phyloP scores from a whole-genome alignment of 2,797 vertebrate species.

The Falco concolor region DNA sequence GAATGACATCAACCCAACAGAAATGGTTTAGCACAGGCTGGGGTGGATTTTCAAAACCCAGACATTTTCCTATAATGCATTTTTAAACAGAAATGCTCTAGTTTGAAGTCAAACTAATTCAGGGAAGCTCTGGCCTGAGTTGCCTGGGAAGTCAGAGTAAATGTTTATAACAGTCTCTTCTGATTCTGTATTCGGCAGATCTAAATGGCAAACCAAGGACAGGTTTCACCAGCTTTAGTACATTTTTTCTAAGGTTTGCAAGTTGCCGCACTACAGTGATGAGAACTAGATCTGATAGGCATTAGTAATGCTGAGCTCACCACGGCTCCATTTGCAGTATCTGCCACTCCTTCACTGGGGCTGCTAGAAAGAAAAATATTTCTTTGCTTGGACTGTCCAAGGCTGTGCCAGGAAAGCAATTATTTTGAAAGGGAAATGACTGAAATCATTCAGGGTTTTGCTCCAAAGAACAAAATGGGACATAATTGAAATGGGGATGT shows the following conservation, averaged over 20 bases:
- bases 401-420: slow-evolving; percentile 16
- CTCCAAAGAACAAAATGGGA: not conserved
- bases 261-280: not conserved
- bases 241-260: not conserved
- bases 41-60: not conserved
- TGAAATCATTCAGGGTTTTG: slow-evolving; percentile 1
- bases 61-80: slow-evolving; percentile 10
- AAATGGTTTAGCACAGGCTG: not conserved
- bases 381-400: not conserved
- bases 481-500: not conserved
- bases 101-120: slow-evolving; percentile 22
- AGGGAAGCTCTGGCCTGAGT: not conserved
- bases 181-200: not conserved
- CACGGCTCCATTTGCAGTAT: not conserved
- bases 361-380: not conserved
- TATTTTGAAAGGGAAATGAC: slow-evolving; percentile 34
- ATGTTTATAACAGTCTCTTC: not conserved
- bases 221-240: slow-evolving; percentile 33
- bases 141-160: not conserved
- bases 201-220: slow-evolving; percentile 33
- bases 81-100: slow-evolving; percentile 14
- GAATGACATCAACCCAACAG: not conserved
- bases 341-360: not conserved
- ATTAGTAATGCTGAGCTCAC: slow-evolving; percentile 41
- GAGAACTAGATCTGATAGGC: slow-evolving; percentile 32